Evolutionary conservation across 2,797 vertebrate genomes (phyloP), one percentile per base, ranked within the genome.

Genomic region (Spinus olivaceus): DNA sequence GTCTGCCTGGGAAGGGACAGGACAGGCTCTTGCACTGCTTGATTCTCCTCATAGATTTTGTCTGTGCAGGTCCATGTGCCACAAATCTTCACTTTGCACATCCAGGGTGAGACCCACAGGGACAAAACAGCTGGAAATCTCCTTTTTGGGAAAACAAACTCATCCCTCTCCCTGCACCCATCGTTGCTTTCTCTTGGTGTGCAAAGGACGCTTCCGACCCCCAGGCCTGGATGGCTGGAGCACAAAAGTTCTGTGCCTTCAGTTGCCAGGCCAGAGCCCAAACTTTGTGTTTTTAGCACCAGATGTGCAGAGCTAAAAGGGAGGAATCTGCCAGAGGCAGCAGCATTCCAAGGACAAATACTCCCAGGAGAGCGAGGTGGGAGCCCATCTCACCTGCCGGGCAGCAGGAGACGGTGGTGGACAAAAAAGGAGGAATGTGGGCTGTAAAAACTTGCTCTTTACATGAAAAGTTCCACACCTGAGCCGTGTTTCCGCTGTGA

Each of bases 301-400:
- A 88, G 95, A 83, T 96, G 87, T 93, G 94, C 93, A 84, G 93
- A 51, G 59, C 51, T 47, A 3, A 66, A 85, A 49, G 83, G 86
- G 69, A 92, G 81, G 92, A 91, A 94, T 86, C 96, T 92, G 81
- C 94, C 96, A 94, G 90, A 73, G 96, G 96, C 87, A 66, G 86
- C 88, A 80, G 79, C 87, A 82, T 82, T 59, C 90, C 82, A 37
- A 46, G 69, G 57, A 63, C 54, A 69, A 90, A 39, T 21, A 5
- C 22, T 79, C 7, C 33, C 1, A 2, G 72, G 51, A 49, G 71
- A 51, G 66, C 32, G 15, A 78, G 82, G 63, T 74, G 21, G 84
- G 88, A 88, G 35, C 57, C 80, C 72, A 51, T 57, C 72, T 60
- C 91, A 21, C 51, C 76, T 65, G 82, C 78, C 0, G 7, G 72